Conservation (phyloP, 2,888 invertebrate species). For the Neuroscelio doddi region DNA sequence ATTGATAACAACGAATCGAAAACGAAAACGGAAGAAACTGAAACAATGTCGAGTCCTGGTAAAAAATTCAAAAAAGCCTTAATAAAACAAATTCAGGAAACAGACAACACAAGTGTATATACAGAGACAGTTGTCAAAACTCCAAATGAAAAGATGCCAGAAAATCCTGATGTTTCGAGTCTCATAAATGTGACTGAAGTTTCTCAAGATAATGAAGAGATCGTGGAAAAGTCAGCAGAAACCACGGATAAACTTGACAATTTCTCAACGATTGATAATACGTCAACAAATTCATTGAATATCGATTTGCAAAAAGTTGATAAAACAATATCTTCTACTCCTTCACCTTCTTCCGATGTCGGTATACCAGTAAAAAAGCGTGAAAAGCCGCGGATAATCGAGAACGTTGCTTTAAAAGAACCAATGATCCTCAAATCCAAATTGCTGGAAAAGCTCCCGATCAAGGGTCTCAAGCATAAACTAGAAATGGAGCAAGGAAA, state of each 20-base stretch:
- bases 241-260: constrained; percentile 6
- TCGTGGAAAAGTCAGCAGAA: constrained; percentile 7
- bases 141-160: neutral
- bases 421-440: constrained; percentile 67
- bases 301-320: constrained; percentile 55
- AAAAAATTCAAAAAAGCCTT: neutral
- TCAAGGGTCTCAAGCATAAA: constrained; percentile 63
- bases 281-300: constrained; percentile 39
- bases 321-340: constrained; percentile 50
- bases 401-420: constrained; percentile 66
- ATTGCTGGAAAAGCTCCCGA: constrained; percentile 59
- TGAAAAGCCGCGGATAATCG: constrained; percentile 69
- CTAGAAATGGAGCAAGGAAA: constrained; percentile 55
- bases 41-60: neutral
- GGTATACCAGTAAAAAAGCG: constrained; percentile 67
- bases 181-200: neutral
- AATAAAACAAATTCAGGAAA: neutral
- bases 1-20: constrained; percentile 55
- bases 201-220: too few species aligned
- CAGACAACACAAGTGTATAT: neutral
- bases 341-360: constrained; percentile 53
- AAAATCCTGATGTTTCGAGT: neutral
- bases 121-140: neutral
- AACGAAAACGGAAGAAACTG: neutral
- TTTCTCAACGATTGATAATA: constrained; percentile 23